Evolutionary conservation across 1,140 invertebrate species (phyloP), one percentile per base, ranked within the genome.

Genomic region (Amphibalanus amphitrite): DNA sequence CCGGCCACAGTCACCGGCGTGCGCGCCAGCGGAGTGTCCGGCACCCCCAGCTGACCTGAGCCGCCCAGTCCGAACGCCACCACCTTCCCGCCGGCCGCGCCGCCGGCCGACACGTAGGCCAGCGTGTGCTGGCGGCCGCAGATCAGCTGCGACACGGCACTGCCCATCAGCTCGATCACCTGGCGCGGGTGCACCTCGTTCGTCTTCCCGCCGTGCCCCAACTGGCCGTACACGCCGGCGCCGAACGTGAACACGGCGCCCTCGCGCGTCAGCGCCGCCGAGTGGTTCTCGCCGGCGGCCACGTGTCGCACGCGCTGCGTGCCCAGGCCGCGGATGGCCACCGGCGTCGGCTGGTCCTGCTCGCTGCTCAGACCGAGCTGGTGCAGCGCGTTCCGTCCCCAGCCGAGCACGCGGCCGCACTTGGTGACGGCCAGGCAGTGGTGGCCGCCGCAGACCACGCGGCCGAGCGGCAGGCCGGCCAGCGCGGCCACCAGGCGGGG

Each of bases 161-260:
- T 93, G 3, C 95, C 95, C 90, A 97, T 96, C 40, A 97, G 82
- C 79, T 97, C 93, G 75, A 92, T 82, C 47, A 95, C 86, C 80
- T 90, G 90, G 77, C 88, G 86, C 0, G 95, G 95, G 70, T 95
- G 82, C 75, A 92, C 86, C 84, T 97, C 93, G 81, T 93, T 91
- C 67, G 80, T 83, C 38, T 74, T 71, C 26, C 73, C 71, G 13
- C 90, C 90, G 80, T 98, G 95, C 13, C 95, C 95, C 38, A 96
- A 84, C 79, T 97, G 94, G 3, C 95, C 95, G 80, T 92, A 93
- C 78, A 87, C 88, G 4, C 93, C 92, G 74, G 88, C 85, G 15
- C 95, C 95, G 83, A 93, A 97, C 26, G 92, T 94, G 77, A 97
- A 96, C 20, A 97, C 91, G 10, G 93, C 93, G 68, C 94, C 95